Evolutionary conservation across 2,797 vertebrate species (phyloP).

Genomic region (Takifugu ocellatus): DNA sequence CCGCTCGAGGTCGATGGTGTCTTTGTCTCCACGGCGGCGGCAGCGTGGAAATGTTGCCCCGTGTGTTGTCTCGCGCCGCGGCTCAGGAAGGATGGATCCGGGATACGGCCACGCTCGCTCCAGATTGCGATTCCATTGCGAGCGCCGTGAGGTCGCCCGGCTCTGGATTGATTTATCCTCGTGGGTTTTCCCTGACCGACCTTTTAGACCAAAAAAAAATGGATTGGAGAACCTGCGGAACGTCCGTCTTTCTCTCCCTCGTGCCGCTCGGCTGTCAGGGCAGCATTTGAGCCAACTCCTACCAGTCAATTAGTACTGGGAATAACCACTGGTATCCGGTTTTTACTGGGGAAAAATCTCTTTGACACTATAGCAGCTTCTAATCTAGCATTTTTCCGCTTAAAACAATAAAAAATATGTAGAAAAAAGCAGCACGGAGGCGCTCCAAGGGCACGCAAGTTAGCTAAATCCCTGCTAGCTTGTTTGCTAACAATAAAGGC

Average conservation of each 20-base stretch:
- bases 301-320: slow-evolving; percentile 27
- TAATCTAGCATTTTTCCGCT: no score
- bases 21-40: no score
- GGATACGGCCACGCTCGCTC: slow-evolving; percentile 23
- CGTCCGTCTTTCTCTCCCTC: slow-evolving; percentile 29
- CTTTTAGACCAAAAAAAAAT: slow-evolving; percentile 42
- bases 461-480: no score
- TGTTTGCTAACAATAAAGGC: no score
- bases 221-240: slow-evolving; percentile 34
- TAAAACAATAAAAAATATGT: no score
- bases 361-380: background rate
- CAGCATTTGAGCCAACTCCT: slow-evolving; percentile 23
- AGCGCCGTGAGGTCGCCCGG: slow-evolving; percentile 34
- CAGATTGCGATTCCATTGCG: slow-evolving; percentile 35
- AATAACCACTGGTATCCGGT: slow-evolving; percentile 6
- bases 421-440: no score
- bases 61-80: no score
- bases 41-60: no score
- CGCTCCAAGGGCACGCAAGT: no score
- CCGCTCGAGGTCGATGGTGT: no score
- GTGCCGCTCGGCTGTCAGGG: slow-evolving; percentile 18
- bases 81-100: no score
- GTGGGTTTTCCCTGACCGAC: slow-evolving; percentile 38
- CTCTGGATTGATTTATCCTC: slow-evolving; percentile 47
- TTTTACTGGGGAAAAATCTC: no score